Evolutionary conservation across 92 coral and sea anemone species (phyloP), one percentile per base, ranked within the genome.

Genomic region (Nematostella vectensis): DNA sequence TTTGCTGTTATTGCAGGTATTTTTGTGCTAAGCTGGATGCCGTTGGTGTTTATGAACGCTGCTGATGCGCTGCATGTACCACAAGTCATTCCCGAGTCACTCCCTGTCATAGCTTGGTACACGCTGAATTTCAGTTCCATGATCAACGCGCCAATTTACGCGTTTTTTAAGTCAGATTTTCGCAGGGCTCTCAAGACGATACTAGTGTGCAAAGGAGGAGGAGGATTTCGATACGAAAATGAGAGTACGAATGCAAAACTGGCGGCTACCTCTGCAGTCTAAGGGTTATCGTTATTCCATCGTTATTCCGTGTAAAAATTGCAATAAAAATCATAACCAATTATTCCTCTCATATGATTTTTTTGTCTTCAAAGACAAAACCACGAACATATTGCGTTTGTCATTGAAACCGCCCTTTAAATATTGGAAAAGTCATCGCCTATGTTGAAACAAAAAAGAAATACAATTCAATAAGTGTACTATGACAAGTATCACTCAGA

Each of bases 1-100:
- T 76, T 76, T 29, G 82, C 82, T 29, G 69, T 76, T 10, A 63
- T 76, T 26, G 75, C 82, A 21, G 82, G 37, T 0, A 76, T 76
- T 17, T 76, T 76, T 47, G 69, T 69, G 2, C 27, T 62, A 1
- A 45, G 76, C 15, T 76, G 82, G 82, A 49, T 76, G 59, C 82
- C 82, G 0, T 29, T 76, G 1, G 69, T 76, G 11, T 68, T 68
- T 27, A 76, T 76, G 82, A 68, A 65, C n/a, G 43, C 47, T 9
- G 71, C 67, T 6, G 50, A 39, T 16, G 82, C 82, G 6, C 27
- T 76, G 15, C 68, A 76, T 30, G 60, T 42, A 56, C 30, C 59
- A 3, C 76, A 76, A 17, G 47, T 69, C 17, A 69, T 76, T 27
- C 82, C 82, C 4, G 16, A 40, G 22, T 61, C 64, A 3, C 36